Evolutionary conservation across 2,797 vertebrate genomes (phyloP).

Genomic region (Syndactyla subalaris): DNA sequence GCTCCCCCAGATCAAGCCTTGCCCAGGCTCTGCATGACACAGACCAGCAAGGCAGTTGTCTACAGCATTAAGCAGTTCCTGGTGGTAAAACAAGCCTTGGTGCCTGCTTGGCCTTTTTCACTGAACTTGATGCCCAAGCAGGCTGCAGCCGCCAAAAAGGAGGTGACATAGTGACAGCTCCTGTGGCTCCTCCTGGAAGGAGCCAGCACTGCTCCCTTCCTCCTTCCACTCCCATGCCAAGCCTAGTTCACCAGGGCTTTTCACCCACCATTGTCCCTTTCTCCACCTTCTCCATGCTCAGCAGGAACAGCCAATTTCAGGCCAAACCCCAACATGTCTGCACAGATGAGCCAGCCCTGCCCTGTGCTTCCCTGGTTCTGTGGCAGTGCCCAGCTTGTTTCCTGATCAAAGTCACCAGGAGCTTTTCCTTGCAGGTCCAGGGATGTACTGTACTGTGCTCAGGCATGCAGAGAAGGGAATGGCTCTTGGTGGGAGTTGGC

Average conservation of each 20-base stretch:
- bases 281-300: neutral
- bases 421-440: neutral
- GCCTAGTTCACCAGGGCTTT: neutral
- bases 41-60: neutral
- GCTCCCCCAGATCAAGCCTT: neutral
- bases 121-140: neutral
- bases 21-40: neutral
- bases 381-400: neutral
- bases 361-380: fast-evolving
- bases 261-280: neutral
- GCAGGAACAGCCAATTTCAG: neutral
- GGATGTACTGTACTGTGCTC: neutral
- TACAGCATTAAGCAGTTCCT: neutral
- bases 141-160: neutral
- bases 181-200: neutral
- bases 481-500: neutral
- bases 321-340: neutral
- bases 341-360: neutral
- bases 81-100: neutral
- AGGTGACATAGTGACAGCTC: neutral
- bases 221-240: neutral
- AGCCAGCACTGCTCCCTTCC: neutral
- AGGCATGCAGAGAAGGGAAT: neutral
- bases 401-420: neutral
- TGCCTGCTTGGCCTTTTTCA: neutral